Conservation (phyloP, 2,888 invertebrate genomes). For the Habrosyne pyritoides region DNA sequence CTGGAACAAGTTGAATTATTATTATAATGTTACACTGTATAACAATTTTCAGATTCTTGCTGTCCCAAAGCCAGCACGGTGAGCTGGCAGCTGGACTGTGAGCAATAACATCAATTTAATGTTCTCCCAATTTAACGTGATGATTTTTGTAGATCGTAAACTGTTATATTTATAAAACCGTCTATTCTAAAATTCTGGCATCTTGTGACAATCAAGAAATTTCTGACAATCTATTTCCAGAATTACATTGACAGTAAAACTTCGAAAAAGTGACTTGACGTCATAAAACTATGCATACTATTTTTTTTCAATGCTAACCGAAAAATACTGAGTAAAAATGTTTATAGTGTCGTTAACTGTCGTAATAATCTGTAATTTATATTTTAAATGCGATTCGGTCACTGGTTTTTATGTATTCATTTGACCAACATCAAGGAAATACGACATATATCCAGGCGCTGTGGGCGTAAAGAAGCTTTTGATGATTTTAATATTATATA, state of each 20-base stretch:
- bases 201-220: conserved; percentile 30
- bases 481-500: conserved; percentile 28
- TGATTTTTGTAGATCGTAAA: not conserved
- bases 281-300: conserved; percentile 41
- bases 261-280: conserved; percentile 40
- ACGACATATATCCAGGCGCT: conserved; percentile 32
- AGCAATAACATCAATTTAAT: not conserved
- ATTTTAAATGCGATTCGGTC: conserved; percentile 36
- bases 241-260: conserved; percentile 39
- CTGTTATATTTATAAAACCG: not conserved
- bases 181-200: conserved; percentile 4
- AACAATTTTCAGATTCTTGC: not conserved
- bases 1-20: conserved; percentile 56
- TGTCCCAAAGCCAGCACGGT: not conserved
- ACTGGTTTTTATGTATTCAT: conserved; percentile 40
- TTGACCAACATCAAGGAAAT: conserved; percentile 40
- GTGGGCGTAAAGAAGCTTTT: conserved; percentile 26
- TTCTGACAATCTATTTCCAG: conserved; percentile 35
- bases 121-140: not conserved
- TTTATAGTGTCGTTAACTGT: conserved; percentile 49
- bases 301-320: conserved; percentile 37
- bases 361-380: conserved; percentile 61
- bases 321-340: conserved; percentile 38
- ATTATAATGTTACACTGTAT: not conserved
- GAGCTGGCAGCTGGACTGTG: not conserved